Base-by-base conservation (phyloP, 2,113 vertebrate genomes). In the Grallaria varia region DNA sequence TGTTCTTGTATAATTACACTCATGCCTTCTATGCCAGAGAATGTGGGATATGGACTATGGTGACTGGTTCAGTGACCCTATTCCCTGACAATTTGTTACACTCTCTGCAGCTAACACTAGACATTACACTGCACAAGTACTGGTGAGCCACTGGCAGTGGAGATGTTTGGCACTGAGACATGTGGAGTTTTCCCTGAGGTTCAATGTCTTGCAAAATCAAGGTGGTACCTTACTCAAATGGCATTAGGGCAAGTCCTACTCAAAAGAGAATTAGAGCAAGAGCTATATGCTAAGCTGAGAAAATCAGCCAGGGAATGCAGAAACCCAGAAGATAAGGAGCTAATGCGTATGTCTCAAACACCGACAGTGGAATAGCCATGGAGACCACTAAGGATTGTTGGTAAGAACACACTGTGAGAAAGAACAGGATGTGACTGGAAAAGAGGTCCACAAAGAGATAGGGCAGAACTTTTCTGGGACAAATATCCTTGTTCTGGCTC, bases 351-450 rank as follows among this genome's bases (percentile, higher is more conserved):
- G 20, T 60, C 9, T 35, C 78, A 27, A 75, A 62, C 16, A 47
- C 20, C 17, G 39, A 1, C 3, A 37, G 42, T 0, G 50, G 24
- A n/a, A 59, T 22, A 68, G 16, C 24, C n/a, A 27, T 25, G 55
- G n/a, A 53, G 7, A 23, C 9, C 30, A 8, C 3, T 2, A 3
- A 53, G 23, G 47, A 53, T 24, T 45, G 16, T 6, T 31, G 16
- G 17, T 9, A 35, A 40, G 20, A 27, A 7, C 11, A 35, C 0
- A 0, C 5, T 27, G 17, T 12, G 62, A 62, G 40, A 40, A 76
- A 55, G 24, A 75, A 4, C 4, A 52, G 33, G 16, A n/a, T 53
- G 6, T 7, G 67, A 7, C 17, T 67, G 71, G 24, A 62, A 25
- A 89, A 60, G 8, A 7, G 53, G 13, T 24, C 13, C 10, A 18